Evolutionary conservation across 2,113 vertebrate genomes (phyloP).

Genomic region (Halcyon malimbica): DNA sequence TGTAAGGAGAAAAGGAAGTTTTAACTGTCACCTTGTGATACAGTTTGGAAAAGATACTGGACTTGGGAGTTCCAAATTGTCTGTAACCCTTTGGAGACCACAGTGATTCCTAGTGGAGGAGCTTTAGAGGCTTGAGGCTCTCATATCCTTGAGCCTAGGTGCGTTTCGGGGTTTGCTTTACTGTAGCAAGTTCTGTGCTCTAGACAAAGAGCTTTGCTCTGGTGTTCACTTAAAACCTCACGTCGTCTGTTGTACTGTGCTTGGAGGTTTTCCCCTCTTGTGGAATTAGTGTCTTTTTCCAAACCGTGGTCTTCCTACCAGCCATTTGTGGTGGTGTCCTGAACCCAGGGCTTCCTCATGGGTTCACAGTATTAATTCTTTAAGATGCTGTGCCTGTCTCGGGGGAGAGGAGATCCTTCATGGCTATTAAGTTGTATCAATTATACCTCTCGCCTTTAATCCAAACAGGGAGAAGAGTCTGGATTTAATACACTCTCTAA

Average conservation of each 20-base stretch:
- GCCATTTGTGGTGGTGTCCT: background rate
- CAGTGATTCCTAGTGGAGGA: background rate
- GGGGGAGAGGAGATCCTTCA: background rate
- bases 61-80: background rate
- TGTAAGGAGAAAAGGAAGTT: background rate
- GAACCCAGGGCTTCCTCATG: background rate
- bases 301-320: background rate
- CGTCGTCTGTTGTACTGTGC: background rate
- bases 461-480: background rate
- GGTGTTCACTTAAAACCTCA: background rate
- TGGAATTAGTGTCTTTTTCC: background rate
- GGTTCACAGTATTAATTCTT: background rate
- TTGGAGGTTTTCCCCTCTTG: background rate
- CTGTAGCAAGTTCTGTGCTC: background rate
- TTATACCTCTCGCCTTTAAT: background rate
- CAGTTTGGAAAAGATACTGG: background rate
- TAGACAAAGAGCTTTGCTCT: background rate
- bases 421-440: background rate
- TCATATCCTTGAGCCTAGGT: fast-evolving
- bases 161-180: background rate
- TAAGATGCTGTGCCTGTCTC: background rate
- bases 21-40: background rate
- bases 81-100: background rate
- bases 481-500: background rate
- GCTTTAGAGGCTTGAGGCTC: background rate